Conservation (phyloP, 2,888 invertebrate species). For the Eupithecia tripunctaria region DNA sequence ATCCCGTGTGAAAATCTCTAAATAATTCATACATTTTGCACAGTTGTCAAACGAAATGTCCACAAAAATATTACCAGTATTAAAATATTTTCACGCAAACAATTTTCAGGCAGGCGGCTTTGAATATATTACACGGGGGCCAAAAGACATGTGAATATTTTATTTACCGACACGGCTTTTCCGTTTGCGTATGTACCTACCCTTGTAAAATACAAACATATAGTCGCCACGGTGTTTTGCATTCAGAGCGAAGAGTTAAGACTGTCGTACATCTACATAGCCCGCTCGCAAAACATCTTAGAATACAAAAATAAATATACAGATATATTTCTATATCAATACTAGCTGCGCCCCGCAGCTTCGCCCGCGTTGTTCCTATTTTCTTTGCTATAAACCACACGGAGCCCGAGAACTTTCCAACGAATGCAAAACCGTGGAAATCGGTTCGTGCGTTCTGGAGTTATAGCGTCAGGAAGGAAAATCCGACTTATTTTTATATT, state of each 20-base stretch:
- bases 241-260: background rate
- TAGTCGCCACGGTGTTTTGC: background rate
- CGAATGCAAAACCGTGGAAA: no score
- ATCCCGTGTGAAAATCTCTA: constrained; percentile 5
- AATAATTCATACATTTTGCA: constrained; percentile 36
- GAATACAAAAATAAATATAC: no score
- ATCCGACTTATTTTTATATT: no score
- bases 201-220: constrained; percentile 16
- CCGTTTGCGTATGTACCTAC: constrained; percentile 45
- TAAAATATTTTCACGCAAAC: constrained; percentile 61
- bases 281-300: no score
- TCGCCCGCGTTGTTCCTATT: no score
- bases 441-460: no score
- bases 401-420: no score
- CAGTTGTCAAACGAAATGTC: constrained; percentile 41
- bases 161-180: constrained; percentile 59
- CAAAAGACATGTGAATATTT: constrained; percentile 67
- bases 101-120: constrained; percentile 57
- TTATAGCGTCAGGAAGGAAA: no score
- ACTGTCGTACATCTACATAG: no score
- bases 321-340: no score
- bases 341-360: no score
- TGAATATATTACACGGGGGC: constrained; percentile 61
- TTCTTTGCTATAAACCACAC: no score
- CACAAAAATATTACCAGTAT: constrained; percentile 43